Evolutionary conservation across 2,888 invertebrate genomes (phyloP).

Genomic region (Hylaea fasciaria): DNA sequence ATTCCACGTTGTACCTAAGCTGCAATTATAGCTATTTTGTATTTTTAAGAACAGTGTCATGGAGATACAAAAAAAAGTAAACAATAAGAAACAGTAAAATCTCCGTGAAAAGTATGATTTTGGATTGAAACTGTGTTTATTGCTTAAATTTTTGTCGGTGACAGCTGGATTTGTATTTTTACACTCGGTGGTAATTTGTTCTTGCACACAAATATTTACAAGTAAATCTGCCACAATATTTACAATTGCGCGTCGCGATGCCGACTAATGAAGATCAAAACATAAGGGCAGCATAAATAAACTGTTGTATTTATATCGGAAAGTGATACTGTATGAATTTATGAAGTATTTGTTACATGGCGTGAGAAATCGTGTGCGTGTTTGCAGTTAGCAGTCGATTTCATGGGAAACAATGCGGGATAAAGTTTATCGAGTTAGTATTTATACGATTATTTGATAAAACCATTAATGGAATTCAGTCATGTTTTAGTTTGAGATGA

Average conservation of each 20-base stretch:
- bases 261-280: background rate
- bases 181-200: no score
- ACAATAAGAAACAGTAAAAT: no score
- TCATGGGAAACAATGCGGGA: constrained; percentile 56
- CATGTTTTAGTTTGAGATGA: background rate
- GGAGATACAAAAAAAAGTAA: no score
- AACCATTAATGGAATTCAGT: constrained; percentile 7
- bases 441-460: constrained; percentile 28
- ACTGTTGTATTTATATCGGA: constrained; percentile 8
- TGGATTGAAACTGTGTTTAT: no score
- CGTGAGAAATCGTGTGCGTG: constrained; percentile 45
- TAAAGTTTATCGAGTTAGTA: constrained; percentile 42
- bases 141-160: no score
- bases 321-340: constrained; percentile 27
- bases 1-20: no score
- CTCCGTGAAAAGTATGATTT: no score
- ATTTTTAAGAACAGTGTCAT: no score
- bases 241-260: background rate
- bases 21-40: no score
- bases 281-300: constrained; percentile 2
- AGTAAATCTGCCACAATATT: background rate
- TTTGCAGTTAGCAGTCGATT: constrained; percentile 52
- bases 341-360: constrained; percentile 26
- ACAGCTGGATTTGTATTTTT: no score
- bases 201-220: background rate